phyloP scores from a whole-genome alignment of 2,113 vertebrate species.

The Mesembrinibis cayennensis region DNA sequence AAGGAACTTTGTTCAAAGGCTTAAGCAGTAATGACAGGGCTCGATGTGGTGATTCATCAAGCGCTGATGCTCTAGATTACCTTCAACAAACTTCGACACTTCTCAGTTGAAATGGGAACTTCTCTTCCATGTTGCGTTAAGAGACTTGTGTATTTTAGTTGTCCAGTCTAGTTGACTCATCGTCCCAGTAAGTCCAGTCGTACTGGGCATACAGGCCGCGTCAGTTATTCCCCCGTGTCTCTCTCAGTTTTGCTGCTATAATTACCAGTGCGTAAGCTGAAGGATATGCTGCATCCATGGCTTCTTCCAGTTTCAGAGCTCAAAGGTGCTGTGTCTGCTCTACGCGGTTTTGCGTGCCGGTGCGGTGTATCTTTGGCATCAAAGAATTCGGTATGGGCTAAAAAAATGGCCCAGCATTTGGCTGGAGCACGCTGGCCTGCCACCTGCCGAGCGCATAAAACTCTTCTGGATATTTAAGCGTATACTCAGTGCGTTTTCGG shows the following conservation, averaged over 20 bases:
- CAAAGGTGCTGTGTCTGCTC: neutral
- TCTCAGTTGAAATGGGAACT: neutral
- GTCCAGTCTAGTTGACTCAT: neutral
- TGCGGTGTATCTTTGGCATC: no score
- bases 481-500: neutral
- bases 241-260: neutral
- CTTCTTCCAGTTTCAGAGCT: neutral
- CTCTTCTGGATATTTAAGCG: neutral
- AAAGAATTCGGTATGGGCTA: neutral
- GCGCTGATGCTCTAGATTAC: neutral
- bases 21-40: no score
- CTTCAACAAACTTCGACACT: neutral
- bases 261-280: no score
- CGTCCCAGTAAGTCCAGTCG: no score
- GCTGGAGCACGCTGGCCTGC: neutral
- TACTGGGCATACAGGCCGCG: neutral
- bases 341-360: neutral
- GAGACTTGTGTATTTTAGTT: no score
- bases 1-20: neutral
- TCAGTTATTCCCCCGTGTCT: neutral
- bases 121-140: neutral
- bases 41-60: fast-evolving
- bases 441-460: neutral
- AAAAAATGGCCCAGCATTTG: neutral
- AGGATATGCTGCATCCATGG: neutral